These are phyloP conservation scores for Xyrichtys novacula DNA, from an alignment of 2,797 vertebrate genomes.

Conservation along the genomic window DNA sequence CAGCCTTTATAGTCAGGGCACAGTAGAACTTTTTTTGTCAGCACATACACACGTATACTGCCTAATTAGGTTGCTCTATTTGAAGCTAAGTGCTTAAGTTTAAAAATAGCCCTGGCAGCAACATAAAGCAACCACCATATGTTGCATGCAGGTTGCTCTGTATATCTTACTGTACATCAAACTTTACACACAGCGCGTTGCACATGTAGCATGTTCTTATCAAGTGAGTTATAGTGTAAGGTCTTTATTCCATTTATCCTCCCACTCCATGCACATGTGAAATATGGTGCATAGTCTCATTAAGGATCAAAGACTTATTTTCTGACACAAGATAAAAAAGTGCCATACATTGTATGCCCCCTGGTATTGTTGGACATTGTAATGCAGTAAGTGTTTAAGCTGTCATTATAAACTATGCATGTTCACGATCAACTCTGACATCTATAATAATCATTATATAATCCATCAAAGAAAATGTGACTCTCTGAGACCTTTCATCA, in stretches of 20 bases:
- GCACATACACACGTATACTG: not conserved
- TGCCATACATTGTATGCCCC: slow-evolving; percentile 7
- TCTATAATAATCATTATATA: slow-evolving; percentile 74
- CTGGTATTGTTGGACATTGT: slow-evolving; percentile 42
- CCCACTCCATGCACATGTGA: not conserved
- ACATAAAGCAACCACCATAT: slow-evolving; percentile 21
- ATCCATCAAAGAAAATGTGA: slow-evolving; percentile 77
- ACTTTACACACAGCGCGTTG: not conserved
- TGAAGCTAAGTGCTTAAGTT: not conserved
- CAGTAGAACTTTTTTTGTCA: slow-evolving; percentile 4
- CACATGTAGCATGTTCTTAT: not conserved
- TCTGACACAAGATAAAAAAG: slow-evolving; percentile 20
- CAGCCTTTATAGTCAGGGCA: not conserved
- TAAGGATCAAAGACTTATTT: slow-evolving; percentile 45
- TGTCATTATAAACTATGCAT: slow-evolving; percentile 58
- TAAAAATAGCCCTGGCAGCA: slow-evolving; percentile 8
- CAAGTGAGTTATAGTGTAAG: not conserved
- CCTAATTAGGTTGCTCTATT: not conserved
- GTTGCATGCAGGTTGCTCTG: not conserved
- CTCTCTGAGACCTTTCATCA: slow-evolving; percentile 74
- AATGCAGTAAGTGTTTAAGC: slow-evolving; percentile 52
- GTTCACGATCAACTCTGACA: slow-evolving; percentile 63
- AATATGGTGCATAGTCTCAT: slow-evolving; percentile 19
- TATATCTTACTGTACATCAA: not conserved
- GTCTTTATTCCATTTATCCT: not conserved